Base-by-base conservation (phyloP, 1,140 invertebrate genomes). In the Vanessa tameamea region DNA sequence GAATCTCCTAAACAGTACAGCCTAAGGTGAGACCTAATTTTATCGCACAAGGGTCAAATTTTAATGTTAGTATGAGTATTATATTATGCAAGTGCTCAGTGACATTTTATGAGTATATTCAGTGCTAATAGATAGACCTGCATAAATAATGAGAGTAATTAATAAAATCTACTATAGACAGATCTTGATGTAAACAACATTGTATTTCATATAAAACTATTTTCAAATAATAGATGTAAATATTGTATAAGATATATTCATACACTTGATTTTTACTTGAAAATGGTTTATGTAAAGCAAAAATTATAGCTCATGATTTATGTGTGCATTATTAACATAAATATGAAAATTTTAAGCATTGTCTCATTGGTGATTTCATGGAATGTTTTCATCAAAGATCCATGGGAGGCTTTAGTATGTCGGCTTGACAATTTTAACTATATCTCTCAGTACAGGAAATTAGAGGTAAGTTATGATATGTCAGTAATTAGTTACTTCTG, bases 391-490 rank as follows among this genome's bases (percentile, higher is more conserved):
- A 47, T 66, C 37, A 73, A 20, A 69, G 65, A 61, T 75, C 67
- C 16, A 55, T 67, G 69, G 48, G 73, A 59, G 47, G 73, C 69
- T 71, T 70, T 69, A 48, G 55, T 31, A 5, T 78, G 81, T 84
- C 80, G 75, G 78, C 76, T 82, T 82, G 75, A 81, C 81, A 82
- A 82, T 86, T 84, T 84, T 85, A 87, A 88, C 82, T 90, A 90
- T 92, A 91, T 91, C 88, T 92, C 86, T 89, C 88, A 88, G 90
- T 92, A 92, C 90, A 92, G 90, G 90, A 91, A 92, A 84, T 87
- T 92, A 92, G 87, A 78, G 55, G 68, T 91, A 88, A 92, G 87
- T 75, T 84, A 80, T 83, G 57, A 78, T 87, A 89, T 82, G 86
- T 90, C 78, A 75, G 83, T 90, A 90, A 86, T 77, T 88, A 85